Evolutionary conservation across 2,113 vertebrate species (phyloP).

Genomic region (Tauraco erythrolophus): DNA sequence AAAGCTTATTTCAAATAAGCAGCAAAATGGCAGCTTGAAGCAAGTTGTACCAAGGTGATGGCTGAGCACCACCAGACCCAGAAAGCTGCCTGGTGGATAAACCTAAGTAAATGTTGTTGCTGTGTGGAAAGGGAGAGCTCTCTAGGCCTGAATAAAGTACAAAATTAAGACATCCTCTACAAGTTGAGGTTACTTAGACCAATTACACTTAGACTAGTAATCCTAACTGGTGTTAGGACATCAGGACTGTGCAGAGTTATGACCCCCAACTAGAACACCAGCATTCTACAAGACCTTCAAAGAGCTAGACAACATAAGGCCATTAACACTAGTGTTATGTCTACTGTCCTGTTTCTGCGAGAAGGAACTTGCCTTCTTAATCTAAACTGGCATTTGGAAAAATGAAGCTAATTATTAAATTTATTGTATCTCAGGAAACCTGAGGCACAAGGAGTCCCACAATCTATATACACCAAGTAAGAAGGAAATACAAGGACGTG

Average conservation of each 20-base stretch:
- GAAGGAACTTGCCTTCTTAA: background rate
- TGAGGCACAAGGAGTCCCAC: background rate
- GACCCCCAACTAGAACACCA: fast-evolving
- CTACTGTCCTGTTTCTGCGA: background rate
- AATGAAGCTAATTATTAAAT: background rate
- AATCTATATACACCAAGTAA: background rate
- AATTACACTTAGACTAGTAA: background rate
- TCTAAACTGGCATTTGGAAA: background rate
- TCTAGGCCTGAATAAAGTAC: background rate
- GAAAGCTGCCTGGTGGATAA: background rate
- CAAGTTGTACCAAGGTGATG: background rate
- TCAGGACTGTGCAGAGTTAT: background rate
- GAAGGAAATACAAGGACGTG: background rate
- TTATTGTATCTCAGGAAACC: background rate
- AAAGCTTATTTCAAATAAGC: background rate
- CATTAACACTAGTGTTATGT: background rate
- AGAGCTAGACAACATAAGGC: background rate
- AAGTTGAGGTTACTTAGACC: background rate
- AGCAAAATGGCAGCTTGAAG: background rate
- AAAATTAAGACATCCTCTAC: background rate
- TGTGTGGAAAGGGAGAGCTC: background rate
- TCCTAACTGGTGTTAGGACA: background rate
- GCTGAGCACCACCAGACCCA: background rate
- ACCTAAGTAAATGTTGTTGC: background rate
- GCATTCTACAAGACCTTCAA: background rate